Conservation (phyloP, 2,888 invertebrate species). For the Tanypteryx hageni region DNA sequence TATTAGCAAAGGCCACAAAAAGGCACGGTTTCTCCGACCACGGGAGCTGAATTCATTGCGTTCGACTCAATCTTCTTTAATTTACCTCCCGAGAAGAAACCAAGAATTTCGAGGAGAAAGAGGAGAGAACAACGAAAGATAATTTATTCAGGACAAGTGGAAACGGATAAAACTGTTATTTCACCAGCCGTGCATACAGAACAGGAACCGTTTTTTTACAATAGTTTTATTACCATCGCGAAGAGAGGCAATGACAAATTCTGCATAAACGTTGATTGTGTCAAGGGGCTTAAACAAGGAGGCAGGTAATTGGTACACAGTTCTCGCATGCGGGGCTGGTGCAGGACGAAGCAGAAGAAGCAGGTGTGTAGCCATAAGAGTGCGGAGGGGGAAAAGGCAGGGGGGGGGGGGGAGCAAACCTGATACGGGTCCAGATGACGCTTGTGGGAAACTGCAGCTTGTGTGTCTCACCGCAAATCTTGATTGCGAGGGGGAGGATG, state of each 20-base stretch:
- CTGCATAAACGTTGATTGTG: conserved; percentile 56
- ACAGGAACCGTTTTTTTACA: not conserved
- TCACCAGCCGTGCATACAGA: conserved; percentile 50
- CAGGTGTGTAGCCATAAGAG: not conserved
- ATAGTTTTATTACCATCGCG: conserved; percentile 43
- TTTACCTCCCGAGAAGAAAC: conserved; percentile 17
- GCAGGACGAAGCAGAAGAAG: conserved; percentile 5
- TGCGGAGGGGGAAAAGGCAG: not conserved
- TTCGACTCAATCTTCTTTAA: not conserved
- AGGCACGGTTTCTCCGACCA: not conserved
- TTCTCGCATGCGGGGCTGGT: conserved; percentile 46
- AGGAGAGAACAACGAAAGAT: not conserved
- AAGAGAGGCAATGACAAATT: conserved; percentile 59
- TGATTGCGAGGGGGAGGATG: not conserved
- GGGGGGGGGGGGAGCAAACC: conserved; percentile 3
- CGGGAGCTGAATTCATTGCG: not conserved
- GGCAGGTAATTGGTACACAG: conserved; percentile 50
- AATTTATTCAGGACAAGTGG: conserved; percentile 43
- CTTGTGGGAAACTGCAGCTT: conserved; percentile 47
- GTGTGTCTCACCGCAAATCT: conserved; percentile 47
- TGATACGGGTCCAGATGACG: conserved; percentile 63
- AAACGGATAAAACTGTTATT: conserved; percentile 49
- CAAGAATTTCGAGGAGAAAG: not conserved
- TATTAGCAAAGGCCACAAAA: not conserved
- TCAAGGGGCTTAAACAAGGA: not conserved